Base-by-base conservation (phyloP, 2,797 vertebrate species). In the Hoplostethus mediterraneus region DNA sequence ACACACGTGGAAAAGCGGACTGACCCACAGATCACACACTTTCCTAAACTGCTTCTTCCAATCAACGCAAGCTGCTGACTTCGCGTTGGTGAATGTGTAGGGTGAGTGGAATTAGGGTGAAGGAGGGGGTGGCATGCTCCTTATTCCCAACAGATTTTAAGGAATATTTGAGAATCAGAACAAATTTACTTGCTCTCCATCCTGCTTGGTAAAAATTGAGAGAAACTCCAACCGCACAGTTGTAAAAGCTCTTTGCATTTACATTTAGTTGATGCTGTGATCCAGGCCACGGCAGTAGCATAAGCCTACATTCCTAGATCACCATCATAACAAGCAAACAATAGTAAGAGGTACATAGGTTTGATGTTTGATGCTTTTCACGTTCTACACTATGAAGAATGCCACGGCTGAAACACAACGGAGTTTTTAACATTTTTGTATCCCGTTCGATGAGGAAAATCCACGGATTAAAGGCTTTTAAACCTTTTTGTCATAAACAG, bases 391-490 rank as follows among this genome's bases (percentile, higher is more conserved):
- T 11, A 47, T 47, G 13, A 71, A 73, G 60, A 63, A 77, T 53
- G 74, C 42, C 5, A 31, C 55, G 45, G 49, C 3, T 0, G n/a
- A 81, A 74, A 70, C 63, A 53, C 60, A 51, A 28, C 33, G 16
- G 63, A 72, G 42, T 54, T 74, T 80, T 74, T 75, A 25, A 75
- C 31, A 45, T 58, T 71, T 68, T 42, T 75, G 21, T 67, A 67
- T 77, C 17, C 68, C 69, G 52, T 77, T 63, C 58, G 71, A 31
- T 48, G 30, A 71, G 54, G 62, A 21, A 81, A 75, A 85, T 77
- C 59, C 54, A 71, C 64, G 64, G 71, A 84, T 72, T 83, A 80
- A 71, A 73, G 65, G 33, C 28, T 45, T 73, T 69, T 38, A 71
- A 63, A 38, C 45, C 51, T 57, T 49, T 57, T 58, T 21, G 21